A percentile compares a stretch with the other conserved stretches of the same genome.
These are phyloP conservation scores for Acrobasis repandana DNA, from an alignment of 2,888 invertebrate genomes.

Conservation along the genomic window DNA sequence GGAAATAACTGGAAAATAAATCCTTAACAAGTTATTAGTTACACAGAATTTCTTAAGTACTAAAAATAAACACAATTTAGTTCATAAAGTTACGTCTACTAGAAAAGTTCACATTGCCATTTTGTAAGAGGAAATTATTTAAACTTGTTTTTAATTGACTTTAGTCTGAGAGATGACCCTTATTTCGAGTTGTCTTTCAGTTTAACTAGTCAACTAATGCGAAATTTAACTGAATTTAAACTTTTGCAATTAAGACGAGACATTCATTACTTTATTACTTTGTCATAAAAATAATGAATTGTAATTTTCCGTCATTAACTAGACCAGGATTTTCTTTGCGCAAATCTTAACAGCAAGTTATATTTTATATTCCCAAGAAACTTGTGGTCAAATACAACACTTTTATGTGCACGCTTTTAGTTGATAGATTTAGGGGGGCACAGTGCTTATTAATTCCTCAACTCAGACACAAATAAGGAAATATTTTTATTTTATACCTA, in stretches of 20 bases:
- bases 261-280: background rate
- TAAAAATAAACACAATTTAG: background rate
- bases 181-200: background rate
- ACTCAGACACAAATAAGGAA: too few species aligned
- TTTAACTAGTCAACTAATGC: slow-evolving; percentile 1
- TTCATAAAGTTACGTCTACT: background rate
- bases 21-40: too few species aligned
- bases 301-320: too few species aligned
- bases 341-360: too few species aligned
- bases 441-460: too few species aligned
- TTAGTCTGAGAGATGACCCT: background rate
- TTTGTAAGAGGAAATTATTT: background rate
- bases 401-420: too few species aligned
- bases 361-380: too few species aligned
- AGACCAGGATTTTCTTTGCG: too few species aligned
- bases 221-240: background rate
- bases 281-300: background rate
- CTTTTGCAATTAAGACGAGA: background rate
- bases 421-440: too few species aligned
- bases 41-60: background rate
- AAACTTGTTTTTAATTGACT: slow-evolving; percentile 1
- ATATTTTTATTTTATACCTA: too few species aligned
- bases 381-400: too few species aligned
- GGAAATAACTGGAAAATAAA: too few species aligned
- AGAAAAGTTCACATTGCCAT: background rate